These are phyloP conservation scores for Temnopleurus reevesii DNA, from an alignment of 53 echinoderm and acorn worm genomes.

Conservation along the genomic window DNA sequence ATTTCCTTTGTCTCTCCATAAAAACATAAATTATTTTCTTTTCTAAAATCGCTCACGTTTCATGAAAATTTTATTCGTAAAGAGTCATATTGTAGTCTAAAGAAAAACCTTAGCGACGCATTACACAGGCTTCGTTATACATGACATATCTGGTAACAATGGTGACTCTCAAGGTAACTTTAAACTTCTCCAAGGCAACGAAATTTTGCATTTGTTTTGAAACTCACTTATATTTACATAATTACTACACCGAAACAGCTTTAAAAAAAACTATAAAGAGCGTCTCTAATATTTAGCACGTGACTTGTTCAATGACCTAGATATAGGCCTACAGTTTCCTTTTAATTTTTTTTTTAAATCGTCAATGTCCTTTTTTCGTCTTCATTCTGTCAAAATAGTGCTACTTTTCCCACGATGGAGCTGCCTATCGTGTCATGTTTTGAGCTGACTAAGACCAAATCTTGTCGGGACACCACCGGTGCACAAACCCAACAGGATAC, in stretches of 20 bases:
- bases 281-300: neutral
- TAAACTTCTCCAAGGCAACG: too few species aligned
- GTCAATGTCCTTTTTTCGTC: neutral
- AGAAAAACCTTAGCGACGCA: too few species aligned
- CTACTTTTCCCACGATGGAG: conserved; percentile 24
- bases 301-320: neutral
- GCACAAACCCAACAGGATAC: neutral
- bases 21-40: neutral
- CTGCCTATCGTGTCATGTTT: neutral
- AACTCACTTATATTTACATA: too few species aligned
- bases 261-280: too few species aligned
- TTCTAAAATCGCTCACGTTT: neutral
- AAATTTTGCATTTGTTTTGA: too few species aligned
- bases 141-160: too few species aligned
- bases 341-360: neutral
- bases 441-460: conserved; percentile 50
- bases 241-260: too few species aligned
- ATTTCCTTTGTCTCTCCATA: neutral
- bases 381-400: conserved; percentile 8
- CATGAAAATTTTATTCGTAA: neutral
- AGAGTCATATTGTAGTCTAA: too few species aligned
- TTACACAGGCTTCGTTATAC: too few species aligned
- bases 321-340: neutral
- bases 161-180: too few species aligned
- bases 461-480: conserved; percentile 7